phyloP scores from a whole-genome alignment of 1,140 invertebrate species.

The Drosophila sucinea region DNA sequence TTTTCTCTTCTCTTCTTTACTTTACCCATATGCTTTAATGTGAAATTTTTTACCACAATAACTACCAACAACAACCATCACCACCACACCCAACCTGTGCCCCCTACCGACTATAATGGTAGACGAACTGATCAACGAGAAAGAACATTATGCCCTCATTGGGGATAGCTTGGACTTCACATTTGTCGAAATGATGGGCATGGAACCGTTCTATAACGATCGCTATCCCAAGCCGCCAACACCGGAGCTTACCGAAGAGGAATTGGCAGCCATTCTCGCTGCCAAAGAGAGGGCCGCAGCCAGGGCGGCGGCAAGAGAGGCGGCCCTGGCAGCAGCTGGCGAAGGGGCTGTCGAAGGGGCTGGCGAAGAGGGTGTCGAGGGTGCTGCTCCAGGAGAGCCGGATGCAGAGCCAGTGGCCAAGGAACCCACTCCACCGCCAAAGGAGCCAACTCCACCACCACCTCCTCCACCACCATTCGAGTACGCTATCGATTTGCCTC shows the following conservation, averaged over 20 bases:
- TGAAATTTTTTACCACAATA: slow-evolving; percentile 45
- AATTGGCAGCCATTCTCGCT: slow-evolving; percentile 64
- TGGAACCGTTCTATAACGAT: slow-evolving; percentile 84
- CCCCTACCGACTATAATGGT: slow-evolving; percentile 13
- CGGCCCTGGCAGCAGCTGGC: slow-evolving; percentile 32
- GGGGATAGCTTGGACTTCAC: slow-evolving; percentile 98
- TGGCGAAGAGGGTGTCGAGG: slow-evolving; percentile 30
- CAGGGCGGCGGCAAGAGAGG: slow-evolving; percentile 14
- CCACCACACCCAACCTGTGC: slow-evolving; percentile 29
- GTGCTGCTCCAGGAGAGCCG: slow-evolving; percentile 49
- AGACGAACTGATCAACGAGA: slow-evolving; percentile 99
- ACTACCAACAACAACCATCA: slow-evolving; percentile 37
- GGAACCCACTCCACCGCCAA: slow-evolving; percentile 73
- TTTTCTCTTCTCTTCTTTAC: slow-evolving; percentile 28
- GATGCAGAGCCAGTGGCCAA: slow-evolving; percentile 23
- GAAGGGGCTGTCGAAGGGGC: slow-evolving; percentile 35
- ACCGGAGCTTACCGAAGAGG: slow-evolving; percentile 79
- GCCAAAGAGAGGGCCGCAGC: slow-evolving; percentile 30
- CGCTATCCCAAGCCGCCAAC: slow-evolving; percentile 82
- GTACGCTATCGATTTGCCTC: slow-evolving; percentile 81
- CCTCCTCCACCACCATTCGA: slow-evolving; percentile 83
- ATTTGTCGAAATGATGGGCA: slow-evolving; percentile 96
- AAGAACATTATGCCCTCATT: slow-evolving; percentile 99
- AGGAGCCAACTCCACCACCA: slow-evolving; percentile 72
- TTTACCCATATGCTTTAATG: slow-evolving; percentile 57